Evolutionary conservation across 2,113 vertebrate species (phyloP).

Genomic region (Ictalurus furcatus): DNA sequence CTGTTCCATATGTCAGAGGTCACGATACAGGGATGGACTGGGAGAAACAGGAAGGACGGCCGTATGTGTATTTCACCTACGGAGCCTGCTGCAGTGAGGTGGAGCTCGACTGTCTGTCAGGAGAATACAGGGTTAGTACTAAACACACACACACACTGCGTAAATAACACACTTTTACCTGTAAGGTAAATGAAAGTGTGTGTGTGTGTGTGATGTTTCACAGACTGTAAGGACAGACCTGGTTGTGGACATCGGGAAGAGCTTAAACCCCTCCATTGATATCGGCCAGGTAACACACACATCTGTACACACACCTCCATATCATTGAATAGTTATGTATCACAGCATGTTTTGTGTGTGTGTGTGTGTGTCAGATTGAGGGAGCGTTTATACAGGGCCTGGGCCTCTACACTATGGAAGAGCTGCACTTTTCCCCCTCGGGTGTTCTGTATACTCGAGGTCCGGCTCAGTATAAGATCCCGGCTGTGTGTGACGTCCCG

Average conservation of each 20-base stretch:
- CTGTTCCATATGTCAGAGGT: conserved; percentile 68
- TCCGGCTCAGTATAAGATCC: conserved; percentile 84
- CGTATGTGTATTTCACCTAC: conserved; percentile 79
- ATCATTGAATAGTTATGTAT: neutral
- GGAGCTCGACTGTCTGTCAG: conserved; percentile 88
- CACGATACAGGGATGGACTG: conserved; percentile 79
- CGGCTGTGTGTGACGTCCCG: conserved; percentile 81
- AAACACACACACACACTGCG: neutral
- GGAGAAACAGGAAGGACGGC: conserved; percentile 81
- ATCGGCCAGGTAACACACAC: conserved; percentile 80
- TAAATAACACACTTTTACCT: neutral
- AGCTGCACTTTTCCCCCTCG: conserved; percentile 80
- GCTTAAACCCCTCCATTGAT: conserved; percentile 86
- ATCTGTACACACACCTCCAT: neutral
- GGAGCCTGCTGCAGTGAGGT: conserved; percentile 85
- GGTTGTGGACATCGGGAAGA: conserved; percentile 78
- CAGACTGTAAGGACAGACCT: conserved; percentile 85
- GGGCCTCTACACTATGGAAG: conserved; percentile 83
- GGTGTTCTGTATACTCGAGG: conserved; percentile 77
- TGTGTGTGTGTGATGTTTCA: neutral
- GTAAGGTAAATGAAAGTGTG: neutral
- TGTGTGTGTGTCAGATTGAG: conserved; percentile 75
- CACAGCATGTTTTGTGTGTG: neutral
- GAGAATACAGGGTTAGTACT: conserved; percentile 82
- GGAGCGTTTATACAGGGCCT: conserved; percentile 83